Evolutionary conservation across 2,113 vertebrate genomes (phyloP).

Genomic region (Noctilio leporinus): DNA sequence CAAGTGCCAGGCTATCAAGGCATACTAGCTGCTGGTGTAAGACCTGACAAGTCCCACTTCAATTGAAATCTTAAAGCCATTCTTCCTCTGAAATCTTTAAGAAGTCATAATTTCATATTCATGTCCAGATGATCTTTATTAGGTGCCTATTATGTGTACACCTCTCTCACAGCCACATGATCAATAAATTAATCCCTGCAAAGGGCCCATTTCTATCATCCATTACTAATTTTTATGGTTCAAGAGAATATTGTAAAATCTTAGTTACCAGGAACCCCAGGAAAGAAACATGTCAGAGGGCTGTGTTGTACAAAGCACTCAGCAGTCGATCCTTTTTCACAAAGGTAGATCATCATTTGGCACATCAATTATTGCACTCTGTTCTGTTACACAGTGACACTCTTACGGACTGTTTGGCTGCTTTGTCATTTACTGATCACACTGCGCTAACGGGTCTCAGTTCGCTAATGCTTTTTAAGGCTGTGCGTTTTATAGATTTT

Average conservation of each 20-base stretch:
- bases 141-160: neutral
- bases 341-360: neutral
- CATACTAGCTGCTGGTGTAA: neutral
- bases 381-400: neutral
- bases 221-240: neutral
- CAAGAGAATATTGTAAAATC: neutral
- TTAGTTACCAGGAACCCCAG: neutral
- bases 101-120: neutral
- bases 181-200: slow-evolving; percentile 11
- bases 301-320: neutral
- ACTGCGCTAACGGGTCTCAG: neutral
- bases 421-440: slow-evolving; percentile 49
- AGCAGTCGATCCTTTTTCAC: neutral
- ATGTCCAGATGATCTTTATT: neutral
- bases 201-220: neutral
- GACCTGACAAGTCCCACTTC: neutral
- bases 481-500: slow-evolving; percentile 61
- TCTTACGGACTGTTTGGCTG: neutral
- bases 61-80: neutral
- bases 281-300: neutral
- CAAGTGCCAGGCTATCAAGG: neutral
- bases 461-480: slow-evolving; percentile 42
- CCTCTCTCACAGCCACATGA: neutral
- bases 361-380: neutral
- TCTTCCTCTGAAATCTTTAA: slow-evolving; percentile 24